Evolutionary conservation across 2,888 invertebrate species (phyloP), one percentile per base, ranked within the genome.

Genomic region (Perithous albicinctus): DNA sequence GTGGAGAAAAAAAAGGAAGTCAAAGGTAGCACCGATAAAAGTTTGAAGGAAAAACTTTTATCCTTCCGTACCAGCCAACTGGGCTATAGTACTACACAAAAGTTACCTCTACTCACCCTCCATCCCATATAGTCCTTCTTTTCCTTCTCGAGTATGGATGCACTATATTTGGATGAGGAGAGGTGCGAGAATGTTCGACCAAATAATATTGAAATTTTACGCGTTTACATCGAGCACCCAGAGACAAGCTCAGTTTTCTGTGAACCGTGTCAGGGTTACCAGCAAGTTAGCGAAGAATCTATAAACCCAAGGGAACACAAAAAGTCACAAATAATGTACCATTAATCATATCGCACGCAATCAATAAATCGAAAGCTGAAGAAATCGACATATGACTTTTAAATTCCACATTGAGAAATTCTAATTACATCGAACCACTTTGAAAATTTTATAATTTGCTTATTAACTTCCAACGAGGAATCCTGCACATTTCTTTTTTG

Each of bases 31-130:
- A 63, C 38, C 69, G 76, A 76, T 77, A 61, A 77, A 77, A 77
- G 61, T 77, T 77, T 77, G 41, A 69, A 69, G 59, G 48, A 48
- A 48, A 48, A 61, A 77, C 76, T 77, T 77, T 77, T 69, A 48
- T 77, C 61, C 38, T 41, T 23, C 41, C 32, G 23, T 54, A 20
- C 41, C 43, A 43, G 64, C 56, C 64, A 32, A 64, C 66, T 26
- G 51, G 20, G 23, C 38, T 69, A 54, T 38, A 8, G 23, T 51
- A n/a, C 54, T 35, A 15, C 51, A 69, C 46, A 29, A 54, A 67
- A 66, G 48, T 56, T 67, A 59, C 38, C 35, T 59, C 29, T 8
- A n/a, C 59, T 67, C 56, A 20, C 38, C 12, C 23, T n/a, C 48
- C 61, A 1, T 1, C 59, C 10, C 43, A 5, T 26, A 26, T 6